These are phyloP conservation scores for Trimorus sp. DNA, from an alignment of 2,888 invertebrate species.

Conservation along the genomic window DNA sequence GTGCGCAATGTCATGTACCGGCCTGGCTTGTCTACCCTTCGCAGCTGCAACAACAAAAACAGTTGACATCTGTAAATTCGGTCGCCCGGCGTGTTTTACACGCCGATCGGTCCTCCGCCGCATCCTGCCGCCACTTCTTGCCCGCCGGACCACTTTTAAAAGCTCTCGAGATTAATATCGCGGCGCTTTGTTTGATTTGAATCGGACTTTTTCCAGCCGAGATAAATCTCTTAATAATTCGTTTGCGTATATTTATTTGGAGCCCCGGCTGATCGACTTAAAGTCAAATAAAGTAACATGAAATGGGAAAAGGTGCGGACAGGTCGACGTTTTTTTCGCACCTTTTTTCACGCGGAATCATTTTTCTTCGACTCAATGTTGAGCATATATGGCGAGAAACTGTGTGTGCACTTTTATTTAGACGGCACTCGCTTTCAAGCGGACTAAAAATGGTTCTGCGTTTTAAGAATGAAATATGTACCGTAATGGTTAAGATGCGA, in stretches of 20 bases:
- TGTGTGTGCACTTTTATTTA: conserved; percentile 14
- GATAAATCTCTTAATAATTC: too few species aligned
- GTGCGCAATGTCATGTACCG: conserved; percentile 46
- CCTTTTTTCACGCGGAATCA: neutral
- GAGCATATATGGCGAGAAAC: neutral
- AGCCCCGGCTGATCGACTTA: too few species aligned
- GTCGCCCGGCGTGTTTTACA: conserved; percentile 58
- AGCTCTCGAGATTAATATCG: conserved; percentile 16
- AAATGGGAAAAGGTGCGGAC: too few species aligned
- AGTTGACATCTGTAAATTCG: conserved; percentile 78
- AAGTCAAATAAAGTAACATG: too few species aligned
- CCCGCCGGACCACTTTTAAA: conserved; percentile 33
- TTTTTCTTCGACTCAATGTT: conserved; percentile 13
- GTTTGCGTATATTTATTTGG: too few species aligned
- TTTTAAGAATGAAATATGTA: conserved; percentile 32
- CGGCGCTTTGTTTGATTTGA: conserved; percentile 14
- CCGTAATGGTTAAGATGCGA: conserved; percentile 33
- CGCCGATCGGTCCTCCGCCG: conserved; percentile 44
- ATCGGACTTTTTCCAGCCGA: neutral
- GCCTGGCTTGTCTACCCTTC: conserved; percentile 69
- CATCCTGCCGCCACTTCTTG: conserved; percentile 47
- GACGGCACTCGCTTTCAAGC: conserved; percentile 7
- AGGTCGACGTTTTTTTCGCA: neutral
- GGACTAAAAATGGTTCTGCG: conserved; percentile 20
- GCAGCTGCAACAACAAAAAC: conserved; percentile 76